A percentile compares a stretch with the other conserved stretches of the same genome.
These are phyloP conservation scores for Conistra vaccinii DNA, from an alignment of 2,888 invertebrate genomes.

Conservation along the genomic window DNA sequence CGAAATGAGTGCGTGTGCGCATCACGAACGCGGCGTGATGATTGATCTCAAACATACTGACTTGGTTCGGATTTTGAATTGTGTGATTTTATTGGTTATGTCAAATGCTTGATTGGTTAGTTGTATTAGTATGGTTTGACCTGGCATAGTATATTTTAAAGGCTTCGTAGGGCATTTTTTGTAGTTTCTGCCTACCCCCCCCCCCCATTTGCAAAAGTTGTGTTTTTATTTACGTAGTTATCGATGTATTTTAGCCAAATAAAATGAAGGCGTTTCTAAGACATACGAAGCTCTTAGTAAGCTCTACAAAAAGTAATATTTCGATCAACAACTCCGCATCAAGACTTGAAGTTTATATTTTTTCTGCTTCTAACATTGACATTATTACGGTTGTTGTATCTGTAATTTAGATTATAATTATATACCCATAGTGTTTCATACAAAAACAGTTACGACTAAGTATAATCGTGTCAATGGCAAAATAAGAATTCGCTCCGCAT, in stretches of 20 bases:
- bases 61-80: constrained; percentile 41
- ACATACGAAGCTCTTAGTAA: background rate
- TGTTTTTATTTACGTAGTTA: background rate
- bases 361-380: constrained; percentile 59
- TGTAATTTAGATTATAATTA: constrained; percentile 62
- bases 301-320: background rate
- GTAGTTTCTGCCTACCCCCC: background rate
- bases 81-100: constrained; percentile 16
- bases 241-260: background rate
- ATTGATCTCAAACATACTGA: constrained; percentile 52
- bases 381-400: constrained; percentile 52
- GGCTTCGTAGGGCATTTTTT: too few relatives aligned
- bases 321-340: background rate
- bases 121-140: background rate
- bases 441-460: constrained; percentile 35
- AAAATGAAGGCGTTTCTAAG: background rate
- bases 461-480: constrained; percentile 66
- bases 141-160: background rate
- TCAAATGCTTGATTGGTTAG: background rate
- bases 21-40: constrained; percentile 40
- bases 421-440: constrained; percentile 46
- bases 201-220: background rate
- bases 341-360: constrained; percentile 19
- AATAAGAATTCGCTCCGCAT: constrained; percentile 47
- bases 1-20: constrained; percentile 41